These are phyloP conservation scores for Caenorhabditis sp. DNA, from an alignment of 2,888 invertebrate species.

Conservation along the genomic window DNA sequence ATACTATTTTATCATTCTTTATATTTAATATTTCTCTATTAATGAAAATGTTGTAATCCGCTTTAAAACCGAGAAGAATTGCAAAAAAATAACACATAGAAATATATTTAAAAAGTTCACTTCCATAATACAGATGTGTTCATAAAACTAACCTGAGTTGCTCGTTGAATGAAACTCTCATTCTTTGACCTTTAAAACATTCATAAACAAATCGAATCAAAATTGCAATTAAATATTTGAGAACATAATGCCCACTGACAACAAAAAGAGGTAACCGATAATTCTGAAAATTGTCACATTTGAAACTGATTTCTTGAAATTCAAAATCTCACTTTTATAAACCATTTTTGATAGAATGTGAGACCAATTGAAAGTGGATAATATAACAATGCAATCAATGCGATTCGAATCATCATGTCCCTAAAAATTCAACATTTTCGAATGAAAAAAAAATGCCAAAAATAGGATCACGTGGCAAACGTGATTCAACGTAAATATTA, in stretches of 20 bases:
- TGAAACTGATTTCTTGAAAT: background rate
- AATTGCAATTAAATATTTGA: constrained; percentile 86
- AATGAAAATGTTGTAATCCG: too few species aligned
- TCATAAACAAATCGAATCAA: constrained; percentile 74
- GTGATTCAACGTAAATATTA: background rate
- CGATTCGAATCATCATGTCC: constrained; percentile 56
- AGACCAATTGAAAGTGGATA: constrained; percentile 90
- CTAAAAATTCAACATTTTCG: constrained; percentile 5
- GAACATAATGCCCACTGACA: constrained; percentile 86
- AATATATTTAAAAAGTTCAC: too few species aligned
- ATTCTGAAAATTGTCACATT: constrained; percentile 77
- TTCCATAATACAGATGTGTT: too few species aligned
- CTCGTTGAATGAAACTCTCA: constrained; percentile 52
- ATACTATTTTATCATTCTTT: too few species aligned
- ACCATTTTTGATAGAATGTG: constrained; percentile 95
- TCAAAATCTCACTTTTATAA: constrained; percentile 79
- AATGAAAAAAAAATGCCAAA: too few species aligned
- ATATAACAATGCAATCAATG: constrained; percentile 81
- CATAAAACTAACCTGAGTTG: constrained; percentile 31
- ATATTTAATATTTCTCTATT: too few species aligned
- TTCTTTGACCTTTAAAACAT: constrained; percentile 42
- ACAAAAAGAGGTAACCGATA: constrained; percentile 88
- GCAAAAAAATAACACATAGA: too few species aligned
- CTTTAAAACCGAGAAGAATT: too few species aligned
- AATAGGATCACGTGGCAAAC: too few species aligned